Percentiles rank a stretch among this genome's conserved stretches.
These are phyloP conservation scores for Sus cebifrons DNA, from an alignment of 2,797 vertebrate species.

Conservation along the genomic window DNA sequence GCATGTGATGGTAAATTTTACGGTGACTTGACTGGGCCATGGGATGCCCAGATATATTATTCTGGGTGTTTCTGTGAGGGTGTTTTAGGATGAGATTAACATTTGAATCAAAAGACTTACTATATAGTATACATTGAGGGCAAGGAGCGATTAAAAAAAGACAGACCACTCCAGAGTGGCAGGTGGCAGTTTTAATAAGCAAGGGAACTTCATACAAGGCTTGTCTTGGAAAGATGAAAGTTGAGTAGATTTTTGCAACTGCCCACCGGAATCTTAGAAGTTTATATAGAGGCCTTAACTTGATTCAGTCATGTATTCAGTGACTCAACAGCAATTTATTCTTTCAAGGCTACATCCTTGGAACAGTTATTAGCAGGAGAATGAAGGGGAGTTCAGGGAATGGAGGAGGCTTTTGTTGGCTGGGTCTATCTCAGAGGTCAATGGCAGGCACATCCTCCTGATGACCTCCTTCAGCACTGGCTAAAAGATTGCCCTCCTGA, in stretches of 20 bases:
- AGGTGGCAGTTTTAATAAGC: too few species aligned
- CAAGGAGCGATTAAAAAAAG: background rate
- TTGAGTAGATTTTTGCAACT: background rate
- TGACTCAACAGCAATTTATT: background rate
- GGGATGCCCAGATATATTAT: background rate
- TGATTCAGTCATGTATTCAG: background rate
- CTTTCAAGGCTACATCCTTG: background rate
- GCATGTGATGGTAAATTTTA: background rate
- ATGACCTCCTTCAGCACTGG: background rate
- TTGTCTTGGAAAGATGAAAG: too few species aligned
- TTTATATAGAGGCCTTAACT: background rate
- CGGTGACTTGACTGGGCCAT: background rate
- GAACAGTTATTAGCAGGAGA: background rate
- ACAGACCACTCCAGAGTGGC: too few species aligned
- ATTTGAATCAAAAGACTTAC: background rate
- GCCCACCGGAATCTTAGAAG: background rate
- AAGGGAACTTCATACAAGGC: background rate
- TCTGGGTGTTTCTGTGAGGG: background rate
- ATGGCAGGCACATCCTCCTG: background rate
- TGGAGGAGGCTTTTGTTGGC: background rate
- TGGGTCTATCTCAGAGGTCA: background rate
- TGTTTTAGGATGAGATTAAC: background rate
- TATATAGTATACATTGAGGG: background rate
- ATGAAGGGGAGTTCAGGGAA: background rate
- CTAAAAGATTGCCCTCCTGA: background rate